Percentiles rank a stretch among this genome's conserved stretches.
Conservation (phyloP, 2,113 vertebrate genomes). For the Sturnira hondurensis region DNA sequence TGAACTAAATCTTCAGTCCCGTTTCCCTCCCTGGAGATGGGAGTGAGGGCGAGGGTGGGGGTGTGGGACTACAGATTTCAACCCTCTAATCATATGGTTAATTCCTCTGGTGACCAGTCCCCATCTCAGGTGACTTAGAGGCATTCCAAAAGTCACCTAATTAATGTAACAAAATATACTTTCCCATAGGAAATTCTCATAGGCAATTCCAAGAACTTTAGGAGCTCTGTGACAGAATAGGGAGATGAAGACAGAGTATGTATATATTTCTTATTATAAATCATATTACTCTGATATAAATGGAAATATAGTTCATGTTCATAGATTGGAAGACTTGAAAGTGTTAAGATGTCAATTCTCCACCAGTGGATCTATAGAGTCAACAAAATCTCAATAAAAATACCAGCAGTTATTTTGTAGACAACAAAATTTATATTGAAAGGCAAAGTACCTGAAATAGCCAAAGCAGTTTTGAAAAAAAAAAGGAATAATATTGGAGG, state of each 20-base stretch:
- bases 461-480: too few relatives aligned
- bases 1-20: neutral
- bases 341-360: neutral
- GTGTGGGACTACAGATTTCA: neutral
- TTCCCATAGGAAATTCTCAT: neutral
- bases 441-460: neutral
- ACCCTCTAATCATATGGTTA: neutral
- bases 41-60: too few relatives aligned
- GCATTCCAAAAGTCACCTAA: neutral
- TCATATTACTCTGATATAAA: neutral
- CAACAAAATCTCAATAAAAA: conserved; percentile 3
- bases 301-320: neutral
- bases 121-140: neutral
- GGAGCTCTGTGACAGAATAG: neutral
- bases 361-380: neutral
- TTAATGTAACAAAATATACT: neutral
- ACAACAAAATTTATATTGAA: neutral
- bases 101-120: neutral
- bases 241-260: neutral
- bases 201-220: neutral
- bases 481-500: neutral
- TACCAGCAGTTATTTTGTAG: neutral
- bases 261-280: neutral
- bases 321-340: neutral
- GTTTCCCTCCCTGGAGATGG: neutral